Base-by-base conservation (phyloP, 2,113 vertebrate species). In the Struthio camelus region DNA sequence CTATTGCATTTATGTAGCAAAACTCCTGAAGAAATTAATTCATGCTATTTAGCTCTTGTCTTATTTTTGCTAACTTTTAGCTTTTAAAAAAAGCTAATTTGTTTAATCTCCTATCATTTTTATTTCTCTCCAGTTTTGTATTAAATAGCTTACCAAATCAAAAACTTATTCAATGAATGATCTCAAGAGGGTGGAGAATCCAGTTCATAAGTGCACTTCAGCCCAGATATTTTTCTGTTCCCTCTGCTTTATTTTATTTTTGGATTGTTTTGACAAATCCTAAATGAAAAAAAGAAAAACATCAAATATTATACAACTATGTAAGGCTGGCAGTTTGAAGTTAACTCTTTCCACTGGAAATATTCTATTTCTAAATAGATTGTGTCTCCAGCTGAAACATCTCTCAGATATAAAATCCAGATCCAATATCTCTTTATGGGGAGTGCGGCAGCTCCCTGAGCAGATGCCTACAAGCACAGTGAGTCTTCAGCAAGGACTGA, bases 201-300 rank as follows among this genome's bases (percentile, higher is more conserved):
- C 36, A 36, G 34, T 75, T 90, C 18, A 8, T 44, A 32, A 66
- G 36, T 17, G 50, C 56, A 81, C 76, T 66, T 91, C 59, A 40
- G 34, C 79, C 44, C 64, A 51, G 48, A 32, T 38, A 51, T 86
- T 93, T 93, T 78, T 82, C 80, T 28, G 42, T 77, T 91, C 61
- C 12, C 28, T 94, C 69, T 93, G 69, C 28, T 85, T 90, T 42
- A 58, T 44, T 80, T 67, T 95, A 77, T 86, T 95, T 96, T 95
- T 77, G 64, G 71, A 36, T 64, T 27, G n/a, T 10, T 25, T 38
- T 38, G 70, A 76, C 71, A 89, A 85, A 85, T 40, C 25, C 81
- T 56, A 81, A 79, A 75, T 14, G 5, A 2, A 11, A 12, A 72
- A 66, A 59, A 65, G 8, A 51, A 27, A 22, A 10, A 24, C 30